Percentiles rank a stretch among this genome's conserved stretches.
These are phyloP conservation scores for Penaeus chinensis DNA, from an alignment of 1,140 invertebrate genomes.

Conservation along the genomic window DNA sequence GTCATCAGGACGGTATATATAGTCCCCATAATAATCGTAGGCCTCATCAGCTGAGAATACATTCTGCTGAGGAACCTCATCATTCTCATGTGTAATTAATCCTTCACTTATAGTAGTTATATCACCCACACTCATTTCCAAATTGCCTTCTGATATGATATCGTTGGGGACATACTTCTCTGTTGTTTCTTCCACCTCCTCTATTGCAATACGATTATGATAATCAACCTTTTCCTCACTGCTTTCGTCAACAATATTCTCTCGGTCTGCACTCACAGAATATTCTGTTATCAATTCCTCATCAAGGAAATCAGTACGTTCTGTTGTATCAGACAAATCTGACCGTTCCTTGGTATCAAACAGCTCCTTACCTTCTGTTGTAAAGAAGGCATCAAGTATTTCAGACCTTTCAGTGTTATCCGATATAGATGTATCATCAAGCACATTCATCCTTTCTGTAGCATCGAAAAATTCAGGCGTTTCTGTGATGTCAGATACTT, in stretches of 20 bases:
- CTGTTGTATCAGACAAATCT: too few relatives aligned
- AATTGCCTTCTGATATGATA: too few relatives aligned
- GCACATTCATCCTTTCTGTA: not conserved
- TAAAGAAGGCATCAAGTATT: too few relatives aligned
- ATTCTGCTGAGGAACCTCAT: not conserved
- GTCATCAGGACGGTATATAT: not conserved
- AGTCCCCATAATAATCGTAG: not conserved
- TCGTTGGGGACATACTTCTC: not conserved
- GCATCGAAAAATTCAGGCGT: too few relatives aligned
- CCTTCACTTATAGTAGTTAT: not conserved
- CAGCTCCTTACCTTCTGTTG: too few relatives aligned
- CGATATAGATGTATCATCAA: not conserved
- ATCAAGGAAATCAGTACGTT: too few relatives aligned
- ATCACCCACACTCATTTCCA: not conserved
- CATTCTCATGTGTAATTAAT: not conserved
- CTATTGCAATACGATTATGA: not conserved
- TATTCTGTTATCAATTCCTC: too few relatives aligned
- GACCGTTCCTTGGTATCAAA: too few relatives aligned
- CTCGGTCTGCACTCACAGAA: too few relatives aligned
- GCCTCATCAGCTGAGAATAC: not conserved
- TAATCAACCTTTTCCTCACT: not conserved
- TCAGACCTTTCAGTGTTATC: too few relatives aligned
- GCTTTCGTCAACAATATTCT: too few relatives aligned
- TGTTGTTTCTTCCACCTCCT: not conserved
- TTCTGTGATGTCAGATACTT: too few relatives aligned